Conservation (phyloP, 2,888 invertebrate genomes). For the Zygaena filipendulae region DNA sequence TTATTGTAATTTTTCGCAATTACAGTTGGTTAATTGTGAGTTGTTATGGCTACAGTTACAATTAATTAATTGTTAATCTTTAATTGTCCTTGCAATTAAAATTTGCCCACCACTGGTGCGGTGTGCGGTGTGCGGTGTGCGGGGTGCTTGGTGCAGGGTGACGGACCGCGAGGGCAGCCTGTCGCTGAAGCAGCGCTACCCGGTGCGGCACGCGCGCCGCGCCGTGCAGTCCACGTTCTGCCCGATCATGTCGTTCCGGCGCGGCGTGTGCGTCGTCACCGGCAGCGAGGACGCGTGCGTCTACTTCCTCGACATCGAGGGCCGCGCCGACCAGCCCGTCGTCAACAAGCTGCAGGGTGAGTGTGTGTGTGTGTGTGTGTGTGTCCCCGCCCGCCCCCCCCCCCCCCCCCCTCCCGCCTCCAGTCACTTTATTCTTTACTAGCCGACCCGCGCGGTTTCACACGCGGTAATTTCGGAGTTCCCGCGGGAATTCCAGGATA, state of each 20-base stretch:
- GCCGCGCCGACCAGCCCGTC: conserved; percentile 59
- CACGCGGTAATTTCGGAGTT: too few species aligned
- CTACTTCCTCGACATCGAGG: conserved; percentile 81
- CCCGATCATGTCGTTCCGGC: conserved; percentile 84
- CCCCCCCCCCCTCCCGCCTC: too few species aligned
- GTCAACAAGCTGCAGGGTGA: conserved; percentile 70
- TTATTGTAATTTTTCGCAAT: conserved; percentile 5
- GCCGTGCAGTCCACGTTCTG: conserved; percentile 83
- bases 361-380: too few species aligned
- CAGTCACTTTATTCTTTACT: too few species aligned
- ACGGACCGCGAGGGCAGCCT: conserved; percentile 74
- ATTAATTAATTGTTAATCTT: conserved; percentile 8
- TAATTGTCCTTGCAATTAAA: background rate
- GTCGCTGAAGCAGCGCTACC: conserved; percentile 73
- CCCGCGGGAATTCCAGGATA: too few species aligned
- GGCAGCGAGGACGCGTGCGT: conserved; percentile 84
- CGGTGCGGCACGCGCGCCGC: conserved; percentile 69
- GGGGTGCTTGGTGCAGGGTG: too few species aligned
- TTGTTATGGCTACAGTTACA: conserved; percentile 3
- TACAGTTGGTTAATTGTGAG: conserved; percentile 9
- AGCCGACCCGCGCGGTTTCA: too few species aligned
- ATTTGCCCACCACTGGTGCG: conserved; percentile 23
- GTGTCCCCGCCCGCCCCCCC: too few species aligned
- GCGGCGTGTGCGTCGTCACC: conserved; percentile 83
- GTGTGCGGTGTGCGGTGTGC: too few species aligned